These are phyloP conservation scores for Aerospiza tachiro DNA, from an alignment of 2,797 vertebrate species.

Conservation along the genomic window DNA sequence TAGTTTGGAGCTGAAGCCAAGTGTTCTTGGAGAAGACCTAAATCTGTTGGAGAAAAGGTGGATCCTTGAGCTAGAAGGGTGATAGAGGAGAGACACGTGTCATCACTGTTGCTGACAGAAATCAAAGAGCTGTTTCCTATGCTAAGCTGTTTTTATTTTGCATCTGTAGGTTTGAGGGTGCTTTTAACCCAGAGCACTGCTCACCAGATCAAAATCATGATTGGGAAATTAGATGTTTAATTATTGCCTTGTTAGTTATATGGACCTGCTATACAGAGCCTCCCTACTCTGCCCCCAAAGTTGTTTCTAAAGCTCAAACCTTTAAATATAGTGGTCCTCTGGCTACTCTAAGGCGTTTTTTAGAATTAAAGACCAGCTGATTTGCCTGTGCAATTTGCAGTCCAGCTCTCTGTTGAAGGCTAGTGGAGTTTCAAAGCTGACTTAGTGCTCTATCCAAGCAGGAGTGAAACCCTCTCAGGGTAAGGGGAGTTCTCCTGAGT, in stretches of 20 bases:
- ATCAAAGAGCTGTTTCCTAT: background rate
- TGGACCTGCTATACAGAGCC: background rate
- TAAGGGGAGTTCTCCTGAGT: background rate
- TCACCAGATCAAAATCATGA: background rate
- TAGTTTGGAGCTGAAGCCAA: slow-evolving; percentile 1
- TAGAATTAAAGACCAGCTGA: background rate
- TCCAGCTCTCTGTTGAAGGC: background rate
- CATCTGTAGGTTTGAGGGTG: background rate
- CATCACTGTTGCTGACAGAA: background rate
- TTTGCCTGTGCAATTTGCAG: background rate
- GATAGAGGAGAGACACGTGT: background rate
- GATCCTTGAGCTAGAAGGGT: background rate
- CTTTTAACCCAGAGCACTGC: background rate
- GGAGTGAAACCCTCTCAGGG: background rate
- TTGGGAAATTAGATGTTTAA: background rate
- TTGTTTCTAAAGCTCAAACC: background rate
- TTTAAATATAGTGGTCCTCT: background rate
- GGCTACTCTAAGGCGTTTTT: background rate
- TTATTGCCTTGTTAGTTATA: background rate
- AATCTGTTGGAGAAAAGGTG: background rate
- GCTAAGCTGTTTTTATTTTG: background rate
- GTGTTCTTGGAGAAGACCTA: background rate
- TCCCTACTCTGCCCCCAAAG: background rate
- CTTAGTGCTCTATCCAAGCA: background rate
- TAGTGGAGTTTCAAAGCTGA: background rate